Evolutionary conservation across 2,113 vertebrate genomes (phyloP), one percentile per base, ranked within the genome.

Genomic region (Microcebus ravelobensis): DNA sequence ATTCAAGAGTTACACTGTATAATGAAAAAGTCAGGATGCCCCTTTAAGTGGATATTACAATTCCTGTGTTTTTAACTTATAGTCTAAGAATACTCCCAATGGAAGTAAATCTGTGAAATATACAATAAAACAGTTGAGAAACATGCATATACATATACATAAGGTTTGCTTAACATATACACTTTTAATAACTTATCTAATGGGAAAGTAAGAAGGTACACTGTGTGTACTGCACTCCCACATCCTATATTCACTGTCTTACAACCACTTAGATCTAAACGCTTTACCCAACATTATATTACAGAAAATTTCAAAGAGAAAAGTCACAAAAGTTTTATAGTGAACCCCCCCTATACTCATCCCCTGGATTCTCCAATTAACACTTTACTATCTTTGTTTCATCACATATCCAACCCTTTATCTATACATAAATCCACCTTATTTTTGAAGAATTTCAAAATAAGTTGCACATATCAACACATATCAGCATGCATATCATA

Each of bases 241-340:
- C 18, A 86, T 34, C 15, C 74, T 90, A 50, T 65, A 74, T 65
- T 79, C 65, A 39, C 42, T 20, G 4, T 79, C 70, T 79, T 70
- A 84, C 8, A 61, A 31, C 34, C 55, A 67, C 8, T 80, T 89
- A 67, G 8, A 84, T 25, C 31, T 94, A 87, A 61, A 88, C 34
- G 73, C 67, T n/a, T 79, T 90, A 71, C 7, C n/a, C 15, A 10
- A 65, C n/a, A 42, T 20, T 81, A 34, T 61, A 42, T 20, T 81
- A 34, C 52, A 68, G n/a, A 92, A 92, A 57, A 67, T 88, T 68
- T 88, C 68, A 92, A 68, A 77, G n/a, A 79, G 14, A 80, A 92
- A 81, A 65, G n/a, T 21, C 31, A 1, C 31, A 45, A 34, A 39
- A 45, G 39, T 90, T 50, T 65, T 15, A 74, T 0, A 63, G 42